Conservation (phyloP, 2,113 vertebrate genomes). For the Elephas maximus region DNA sequence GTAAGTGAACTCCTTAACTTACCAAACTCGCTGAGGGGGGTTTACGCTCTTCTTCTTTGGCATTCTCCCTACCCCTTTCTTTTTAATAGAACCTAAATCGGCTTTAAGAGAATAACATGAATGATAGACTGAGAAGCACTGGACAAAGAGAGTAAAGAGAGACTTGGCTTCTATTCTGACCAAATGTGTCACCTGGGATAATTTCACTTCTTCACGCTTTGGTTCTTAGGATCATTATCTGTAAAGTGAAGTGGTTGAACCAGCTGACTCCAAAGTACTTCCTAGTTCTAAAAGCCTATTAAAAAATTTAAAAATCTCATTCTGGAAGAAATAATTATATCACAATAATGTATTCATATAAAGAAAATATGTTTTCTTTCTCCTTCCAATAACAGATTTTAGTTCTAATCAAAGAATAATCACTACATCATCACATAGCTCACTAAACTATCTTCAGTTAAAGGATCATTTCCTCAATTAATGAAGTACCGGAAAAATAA, state of each 20-base stretch:
- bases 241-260: not conserved
- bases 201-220: not conserved
- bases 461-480: not conserved
- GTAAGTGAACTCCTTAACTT: accelerated
- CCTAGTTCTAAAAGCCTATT: conserved; percentile 13
- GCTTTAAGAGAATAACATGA: not conserved
- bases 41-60: not conserved
- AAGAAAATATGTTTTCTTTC: not conserved
- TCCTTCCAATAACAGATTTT: not conserved
- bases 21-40: not conserved
- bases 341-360: not conserved
- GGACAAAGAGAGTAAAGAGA: not conserved
- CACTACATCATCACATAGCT: not conserved
- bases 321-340: conserved; percentile 9
- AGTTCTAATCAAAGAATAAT: conserved; percentile 19
- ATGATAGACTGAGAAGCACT: not conserved
- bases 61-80: not conserved
- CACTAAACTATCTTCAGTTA: not conserved
- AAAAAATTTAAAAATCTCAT: not conserved
- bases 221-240: not conserved
- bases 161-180: not conserved
- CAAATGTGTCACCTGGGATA: not conserved
- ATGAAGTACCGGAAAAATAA: not conserved
- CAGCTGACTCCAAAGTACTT: not conserved
- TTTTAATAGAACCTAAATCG: not conserved